Conservation (phyloP, 2,888 invertebrate species). For the Carcina quercana region DNA sequence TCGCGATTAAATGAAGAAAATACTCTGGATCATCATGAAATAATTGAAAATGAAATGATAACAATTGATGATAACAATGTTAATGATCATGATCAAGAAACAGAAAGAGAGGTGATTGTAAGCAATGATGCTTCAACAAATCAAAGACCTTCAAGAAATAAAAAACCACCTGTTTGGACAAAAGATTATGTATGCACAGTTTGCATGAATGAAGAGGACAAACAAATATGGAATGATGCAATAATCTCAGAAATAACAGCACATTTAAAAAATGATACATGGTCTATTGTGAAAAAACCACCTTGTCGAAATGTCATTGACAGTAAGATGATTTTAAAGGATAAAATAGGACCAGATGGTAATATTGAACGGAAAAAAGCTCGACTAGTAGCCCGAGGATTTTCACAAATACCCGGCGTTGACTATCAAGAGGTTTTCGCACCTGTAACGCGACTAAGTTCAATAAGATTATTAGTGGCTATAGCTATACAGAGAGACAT, state of each 20-base stretch:
- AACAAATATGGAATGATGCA: neutral
- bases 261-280: neutral
- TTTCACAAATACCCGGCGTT: conserved; percentile 1
- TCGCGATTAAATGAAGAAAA: neutral
- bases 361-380: neutral
- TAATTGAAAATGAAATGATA: no score
- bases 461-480: neutral
- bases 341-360: neutral
- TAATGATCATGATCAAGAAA: neutral
- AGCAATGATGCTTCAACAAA: no score
- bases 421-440: conserved; percentile 1
- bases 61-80: no score
- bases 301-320: neutral
- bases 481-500: neutral
- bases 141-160: neutral
- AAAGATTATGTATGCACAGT: neutral
- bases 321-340: neutral
- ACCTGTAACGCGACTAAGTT: neutral
- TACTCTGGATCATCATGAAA: neutral
- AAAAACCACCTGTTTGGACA: neutral
- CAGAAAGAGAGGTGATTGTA: no score
- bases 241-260: neutral
- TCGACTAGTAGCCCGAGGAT: conserved; percentile 7
- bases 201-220: neutral
- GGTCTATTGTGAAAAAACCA: neutral